A percentile compares a stretch with the other conserved stretches of the same genome.
Conservation (phyloP, 2,888 invertebrate species). For the Synanthedon andrenaeformis region DNA sequence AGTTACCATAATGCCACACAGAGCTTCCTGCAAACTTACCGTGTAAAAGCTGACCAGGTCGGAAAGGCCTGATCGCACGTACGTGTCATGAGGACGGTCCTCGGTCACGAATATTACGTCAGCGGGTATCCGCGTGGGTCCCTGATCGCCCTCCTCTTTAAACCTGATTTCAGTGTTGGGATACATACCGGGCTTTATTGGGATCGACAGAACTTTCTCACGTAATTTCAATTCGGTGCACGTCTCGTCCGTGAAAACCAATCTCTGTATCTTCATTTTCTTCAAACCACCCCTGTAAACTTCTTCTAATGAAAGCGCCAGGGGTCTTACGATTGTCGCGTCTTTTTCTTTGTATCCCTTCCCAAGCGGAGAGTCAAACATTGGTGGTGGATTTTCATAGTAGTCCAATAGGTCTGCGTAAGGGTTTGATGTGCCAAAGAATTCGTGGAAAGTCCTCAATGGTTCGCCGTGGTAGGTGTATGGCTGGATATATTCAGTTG, state of each 20-base stretch:
- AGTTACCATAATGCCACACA: conserved; percentile 76
- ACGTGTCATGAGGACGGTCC: conserved; percentile 77
- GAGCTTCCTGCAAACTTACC: conserved; percentile 76
- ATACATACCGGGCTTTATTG: conserved; percentile 80
- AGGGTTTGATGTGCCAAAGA: conserved; percentile 87
- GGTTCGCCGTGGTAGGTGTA: conserved; percentile 87
- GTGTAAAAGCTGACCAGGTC: conserved; percentile 74
- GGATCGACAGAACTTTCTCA: conserved; percentile 81
- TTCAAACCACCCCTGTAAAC: conserved; percentile 82
- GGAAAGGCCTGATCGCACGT: conserved; percentile 72
- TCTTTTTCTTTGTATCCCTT: conserved; percentile 75
- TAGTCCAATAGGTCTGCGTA: conserved; percentile 81
- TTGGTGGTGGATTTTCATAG: conserved; percentile 71
- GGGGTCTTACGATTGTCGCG: conserved; percentile 52
- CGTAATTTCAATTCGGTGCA: conserved; percentile 71
- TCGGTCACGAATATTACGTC: conserved; percentile 81
- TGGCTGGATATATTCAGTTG: conserved; percentile 74
- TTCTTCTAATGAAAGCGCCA: conserved; percentile 66
- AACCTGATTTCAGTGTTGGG: conserved; percentile 80
- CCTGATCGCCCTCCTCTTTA: conserved; percentile 84
- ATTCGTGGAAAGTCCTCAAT: conserved; percentile 78
- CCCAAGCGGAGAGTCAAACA: conserved; percentile 72
- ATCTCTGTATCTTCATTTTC: conserved; percentile 83
- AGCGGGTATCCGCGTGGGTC: conserved; percentile 78
- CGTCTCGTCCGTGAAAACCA: conserved; percentile 75